phyloP scores from a whole-genome alignment of 1,140 invertebrate species.

The Caenorhabditis remanei region DNA sequence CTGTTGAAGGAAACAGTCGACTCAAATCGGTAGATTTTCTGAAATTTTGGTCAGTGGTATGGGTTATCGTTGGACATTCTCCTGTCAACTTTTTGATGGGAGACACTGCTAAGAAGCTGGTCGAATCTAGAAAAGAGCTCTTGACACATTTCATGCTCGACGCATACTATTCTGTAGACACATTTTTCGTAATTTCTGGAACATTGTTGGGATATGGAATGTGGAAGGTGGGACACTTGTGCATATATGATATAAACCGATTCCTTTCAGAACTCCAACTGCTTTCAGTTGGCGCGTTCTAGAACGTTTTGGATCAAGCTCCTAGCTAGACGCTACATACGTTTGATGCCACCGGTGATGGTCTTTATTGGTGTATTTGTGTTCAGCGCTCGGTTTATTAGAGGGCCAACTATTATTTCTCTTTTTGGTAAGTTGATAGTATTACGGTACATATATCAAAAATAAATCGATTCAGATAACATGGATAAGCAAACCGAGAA shows the following conservation, averaged over 20 bases:
- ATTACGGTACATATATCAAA: no score
- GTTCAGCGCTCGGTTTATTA: not conserved
- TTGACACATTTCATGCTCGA: not conserved
- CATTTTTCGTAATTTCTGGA: not conserved
- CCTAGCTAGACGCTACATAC: not conserved
- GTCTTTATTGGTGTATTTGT: not conserved
- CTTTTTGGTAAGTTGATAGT: not conserved
- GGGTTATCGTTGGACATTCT: not conserved
- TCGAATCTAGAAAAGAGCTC: not conserved
- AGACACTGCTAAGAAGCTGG: not conserved
- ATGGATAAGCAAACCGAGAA: not conserved
- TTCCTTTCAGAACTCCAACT: no score
- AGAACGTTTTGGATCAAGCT: not conserved
- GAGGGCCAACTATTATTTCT: not conserved
- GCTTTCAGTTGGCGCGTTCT: not conserved
- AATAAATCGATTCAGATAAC: not conserved
- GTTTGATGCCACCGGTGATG: not conserved
- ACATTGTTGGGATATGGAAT: not conserved
- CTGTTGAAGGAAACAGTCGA: not conserved
- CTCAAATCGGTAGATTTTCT: not conserved
- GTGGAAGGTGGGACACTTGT: not conserved
- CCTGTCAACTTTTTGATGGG: not conserved
- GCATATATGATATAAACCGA: no score
- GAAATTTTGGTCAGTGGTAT: not conserved
- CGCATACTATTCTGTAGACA: not conserved